phyloP scores from a whole-genome alignment of 2,888 invertebrate species.

The Yponomeuta evonymella region DNA sequence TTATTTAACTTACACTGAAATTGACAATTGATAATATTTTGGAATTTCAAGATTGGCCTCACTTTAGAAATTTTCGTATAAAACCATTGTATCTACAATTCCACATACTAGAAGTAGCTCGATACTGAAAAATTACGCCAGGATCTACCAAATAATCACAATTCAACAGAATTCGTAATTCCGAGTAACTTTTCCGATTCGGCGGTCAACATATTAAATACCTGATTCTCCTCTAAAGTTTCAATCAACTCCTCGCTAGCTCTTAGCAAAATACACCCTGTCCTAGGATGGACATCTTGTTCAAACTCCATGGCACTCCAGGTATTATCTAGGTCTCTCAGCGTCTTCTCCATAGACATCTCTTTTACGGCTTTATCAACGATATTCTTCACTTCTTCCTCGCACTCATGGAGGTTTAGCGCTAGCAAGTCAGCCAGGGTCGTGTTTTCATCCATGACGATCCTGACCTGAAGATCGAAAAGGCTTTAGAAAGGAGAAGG shows the following conservation, averaged over 20 bases:
- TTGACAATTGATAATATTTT: no score
- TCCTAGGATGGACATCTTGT: slow-evolving; percentile 90
- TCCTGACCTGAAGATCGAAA: slow-evolving; percentile 83
- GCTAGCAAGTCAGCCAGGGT: slow-evolving; percentile 94
- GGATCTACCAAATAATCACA: background rate
- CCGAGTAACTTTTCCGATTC: no score
- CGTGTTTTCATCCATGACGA: slow-evolving; percentile 95
- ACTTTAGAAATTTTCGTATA: background rate
- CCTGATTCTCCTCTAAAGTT: slow-evolving; percentile 98
- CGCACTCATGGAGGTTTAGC: slow-evolving; percentile 95
- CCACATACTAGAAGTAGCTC: background rate
- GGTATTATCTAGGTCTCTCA: slow-evolving; percentile 91
- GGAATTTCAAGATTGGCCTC: no score
- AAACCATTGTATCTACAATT: background rate
- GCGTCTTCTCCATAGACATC: slow-evolving; percentile 98
- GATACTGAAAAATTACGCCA: background rate
- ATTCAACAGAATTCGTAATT: no score
- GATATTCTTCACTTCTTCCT: slow-evolving; percentile 97
- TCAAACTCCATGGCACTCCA: slow-evolving; percentile 97
- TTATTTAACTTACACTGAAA: no score
- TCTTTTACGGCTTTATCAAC: slow-evolving; percentile 99
- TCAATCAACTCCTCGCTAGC: slow-evolving; percentile 97
- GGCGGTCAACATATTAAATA: slow-evolving; percentile 32
- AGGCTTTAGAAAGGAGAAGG: background rate
- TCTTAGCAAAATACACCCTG: slow-evolving; percentile 88